Percentiles rank a stretch among this genome's conserved stretches.
These are phyloP conservation scores for Odontamblyopus lacepedii DNA, from an alignment of 2,797 vertebrate genomes.

Conservation along the genomic window DNA sequence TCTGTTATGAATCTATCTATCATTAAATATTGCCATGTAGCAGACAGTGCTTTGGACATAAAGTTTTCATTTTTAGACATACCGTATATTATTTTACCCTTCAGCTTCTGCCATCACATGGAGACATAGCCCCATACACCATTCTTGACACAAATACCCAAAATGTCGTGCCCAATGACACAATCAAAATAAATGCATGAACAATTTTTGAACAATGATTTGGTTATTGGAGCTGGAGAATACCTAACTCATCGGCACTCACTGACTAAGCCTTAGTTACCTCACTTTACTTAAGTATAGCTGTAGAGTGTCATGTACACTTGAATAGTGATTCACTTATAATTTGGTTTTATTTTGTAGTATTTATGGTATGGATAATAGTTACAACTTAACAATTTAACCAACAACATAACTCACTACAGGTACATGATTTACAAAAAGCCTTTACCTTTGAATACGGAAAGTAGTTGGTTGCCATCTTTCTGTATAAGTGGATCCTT, in stretches of 20 bases:
- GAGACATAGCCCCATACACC: too few species aligned
- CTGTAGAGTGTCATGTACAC: background rate
- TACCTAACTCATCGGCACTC: background rate
- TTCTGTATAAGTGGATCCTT: background rate
- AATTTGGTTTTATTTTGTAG: background rate
- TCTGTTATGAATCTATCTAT: background rate
- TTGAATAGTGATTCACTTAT: background rate
- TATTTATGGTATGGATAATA: background rate
- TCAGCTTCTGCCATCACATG: too few species aligned
- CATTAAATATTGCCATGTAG: background rate
- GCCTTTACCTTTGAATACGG: constrained; percentile 69
- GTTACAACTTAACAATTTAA: background rate
- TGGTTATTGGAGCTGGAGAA: background rate
- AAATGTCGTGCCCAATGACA: background rate
- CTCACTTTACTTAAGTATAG: background rate
- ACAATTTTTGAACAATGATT: background rate
- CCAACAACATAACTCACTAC: background rate
- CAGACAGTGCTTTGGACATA: background rate
- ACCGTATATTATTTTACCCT: too few species aligned
- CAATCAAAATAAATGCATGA: background rate
- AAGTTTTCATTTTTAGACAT: background rate
- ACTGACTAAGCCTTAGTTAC: background rate
- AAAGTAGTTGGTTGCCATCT: constrained; percentile 55
- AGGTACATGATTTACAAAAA: background rate
- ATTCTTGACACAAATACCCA: background rate